Base-by-base conservation (phyloP, 2,113 vertebrate species). In the Cebus imitator region DNA sequence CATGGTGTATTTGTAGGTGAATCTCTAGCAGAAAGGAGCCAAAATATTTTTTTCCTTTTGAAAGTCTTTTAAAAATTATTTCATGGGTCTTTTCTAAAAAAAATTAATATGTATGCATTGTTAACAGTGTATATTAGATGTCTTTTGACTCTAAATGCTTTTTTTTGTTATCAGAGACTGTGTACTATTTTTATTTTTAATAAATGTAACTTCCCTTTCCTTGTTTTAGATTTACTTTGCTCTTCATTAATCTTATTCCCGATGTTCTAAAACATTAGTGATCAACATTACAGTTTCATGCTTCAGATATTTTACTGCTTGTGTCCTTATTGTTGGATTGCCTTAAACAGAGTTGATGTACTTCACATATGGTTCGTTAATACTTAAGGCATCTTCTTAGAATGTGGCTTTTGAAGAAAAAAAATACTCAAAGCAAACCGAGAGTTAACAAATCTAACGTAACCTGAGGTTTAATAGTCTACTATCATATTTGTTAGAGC, bases 161-260 rank as follows among this genome's bases (percentile, higher is more conserved):
- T 83, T 83, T 83, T 97, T 98, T 43, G 52, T 96, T 95, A 87
- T 87, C 81, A 92, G 84, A 97, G 58, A 96, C 50, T 90, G 64
- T 80, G 55, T 48, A 37, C 30, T 61, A 43, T 97, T 98, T 98
- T 98, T 90, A 81, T 55, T 97, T 96, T 98, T 93, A 98, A 97
- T 98, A 98, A 98, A 98, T 75, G 87, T 87, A 79, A 13, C 37
- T 93, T 95, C 45, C 68, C 73, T 96, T 97, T 94, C 27, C 81
- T 97, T 78, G 95, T 83, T 58, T 25, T 83, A 87, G 5, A 76
- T 97, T 70, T 96, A 96, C 81, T 94, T 97, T 92, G 88, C 70
- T 95, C 91, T 88, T 97, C n/a, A 52, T 11, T 85, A 55, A 21
- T 90, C 43, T 64, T 94, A 82, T 85, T 96, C 64, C 27, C 86